Conservation (phyloP, 2,888 invertebrate genomes). For the Orthosia gothica region DNA sequence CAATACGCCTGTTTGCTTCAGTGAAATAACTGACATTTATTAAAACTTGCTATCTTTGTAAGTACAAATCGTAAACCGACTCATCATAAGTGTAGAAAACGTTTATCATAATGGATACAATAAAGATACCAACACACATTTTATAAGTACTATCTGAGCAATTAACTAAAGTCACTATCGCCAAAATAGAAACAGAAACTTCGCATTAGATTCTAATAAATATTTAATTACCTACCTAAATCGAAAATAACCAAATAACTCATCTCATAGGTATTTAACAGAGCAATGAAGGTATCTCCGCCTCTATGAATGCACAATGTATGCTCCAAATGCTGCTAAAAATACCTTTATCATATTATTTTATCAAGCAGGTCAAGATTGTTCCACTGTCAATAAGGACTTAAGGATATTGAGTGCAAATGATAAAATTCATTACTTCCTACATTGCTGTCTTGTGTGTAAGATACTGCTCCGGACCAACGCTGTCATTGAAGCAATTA, state of each 20-base stretch:
- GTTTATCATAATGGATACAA: constrained; percentile 4
- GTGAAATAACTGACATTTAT: not conserved
- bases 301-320: constrained; percentile 13
- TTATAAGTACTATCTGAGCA: constrained; percentile 1
- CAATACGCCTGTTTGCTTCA: not conserved
- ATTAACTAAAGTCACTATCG: constrained; percentile 5
- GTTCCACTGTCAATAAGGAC: constrained; percentile 45
- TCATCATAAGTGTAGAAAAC: not conserved
- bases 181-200: not conserved
- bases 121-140: not conserved
- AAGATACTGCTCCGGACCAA: constrained; percentile 18
- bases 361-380: constrained; percentile 67
- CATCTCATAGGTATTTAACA: not conserved
- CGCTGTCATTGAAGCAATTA: constrained; percentile 35
- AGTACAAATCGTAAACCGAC: not conserved
- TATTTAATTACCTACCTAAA: not conserved
- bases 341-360: constrained; percentile 53
- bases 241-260: not conserved
- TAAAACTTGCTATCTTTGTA: constrained; percentile 1
- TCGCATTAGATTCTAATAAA: not conserved
- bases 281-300: not conserved
- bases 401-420: constrained; percentile 41
- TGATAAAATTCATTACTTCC: constrained; percentile 53
- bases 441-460: constrained; percentile 8
- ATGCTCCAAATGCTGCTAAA: constrained; percentile 38